Evolutionary conservation across 2,888 invertebrate species (phyloP), one percentile per base, ranked within the genome.

Genomic region (Cepaea hortensis): DNA sequence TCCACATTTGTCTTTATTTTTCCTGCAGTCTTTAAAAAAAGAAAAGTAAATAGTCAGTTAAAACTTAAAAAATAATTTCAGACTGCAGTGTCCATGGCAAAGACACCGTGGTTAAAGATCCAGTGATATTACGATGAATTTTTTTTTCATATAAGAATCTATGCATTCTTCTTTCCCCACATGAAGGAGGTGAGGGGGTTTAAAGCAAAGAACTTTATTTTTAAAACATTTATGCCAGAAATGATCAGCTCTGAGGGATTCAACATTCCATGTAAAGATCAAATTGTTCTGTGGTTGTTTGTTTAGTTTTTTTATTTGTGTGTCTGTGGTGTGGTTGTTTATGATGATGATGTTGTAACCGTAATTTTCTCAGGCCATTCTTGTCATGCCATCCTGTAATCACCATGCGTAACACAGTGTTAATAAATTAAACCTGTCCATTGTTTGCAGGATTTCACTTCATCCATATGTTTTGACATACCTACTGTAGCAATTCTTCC

Each of bases 261-360:
- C 6, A 62, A 87, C 87, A 87, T 87, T 87, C 87, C 87, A 87
- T 87, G 84, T 87, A 80, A 80, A 83, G 84, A 87, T 84, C 70
- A 84, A 80, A 86, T n/a, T 68, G 6, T 81, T 68, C 65, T 65
- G 81, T 81, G 46, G 48, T 48, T 18, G 20, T 18, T 77, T 6
- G 20, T 77, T 77, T 76, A 76, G 9, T 76, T 48, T 76, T 6
- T 20, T 81, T 82, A 61, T 72, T 55, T 72, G 46, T 82, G 3
- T 55, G 55, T 55, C 0, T 55, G 55, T 9, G 55, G 55, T 9
- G 55, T 55, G 55, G 6, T 55, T 55, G 55, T 55, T 55, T 55
- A 55, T 55, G 55, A 55, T 55, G 55, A 55, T 55, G 55, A 6
- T 55, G 55, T 55, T 55, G 55, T 55, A 68, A 82, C 35, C 35